Conservation (phyloP, 1,140 invertebrate species). For the Drosophila virilis region DNA sequence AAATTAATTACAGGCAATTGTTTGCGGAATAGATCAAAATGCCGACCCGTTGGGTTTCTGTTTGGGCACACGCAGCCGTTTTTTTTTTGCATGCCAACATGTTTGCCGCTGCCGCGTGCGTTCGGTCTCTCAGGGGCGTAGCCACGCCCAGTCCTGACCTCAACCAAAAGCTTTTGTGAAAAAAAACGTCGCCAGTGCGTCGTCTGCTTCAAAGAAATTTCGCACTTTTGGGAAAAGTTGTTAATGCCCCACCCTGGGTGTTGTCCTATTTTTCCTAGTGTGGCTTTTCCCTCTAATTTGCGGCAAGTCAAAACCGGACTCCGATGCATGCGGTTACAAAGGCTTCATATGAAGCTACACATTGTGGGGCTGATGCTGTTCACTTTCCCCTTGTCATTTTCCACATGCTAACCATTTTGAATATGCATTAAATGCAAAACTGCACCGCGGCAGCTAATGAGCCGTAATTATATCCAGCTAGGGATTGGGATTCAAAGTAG, state of each 20-base stretch:
- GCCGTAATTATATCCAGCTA: constrained; percentile 38
- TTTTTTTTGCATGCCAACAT: constrained; percentile 24
- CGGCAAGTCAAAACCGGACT: constrained; percentile 9
- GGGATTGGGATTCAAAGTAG: constrained; percentile 32
- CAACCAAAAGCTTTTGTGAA: constrained; percentile 26
- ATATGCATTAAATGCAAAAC: constrained; percentile 29
- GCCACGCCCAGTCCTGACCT: constrained; percentile 33
- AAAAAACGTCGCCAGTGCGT: constrained; percentile 4
- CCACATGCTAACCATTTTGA: neutral
- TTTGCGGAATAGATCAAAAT: constrained; percentile 31
- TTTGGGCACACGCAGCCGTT: constrained; percentile 2
- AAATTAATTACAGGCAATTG: constrained; percentile 50
- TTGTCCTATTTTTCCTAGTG: constrained; percentile 17
- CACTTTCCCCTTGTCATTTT: neutral
- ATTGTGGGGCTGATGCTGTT: neutral
- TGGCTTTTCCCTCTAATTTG: constrained; percentile 47
- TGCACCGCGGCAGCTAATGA: constrained; percentile 29
- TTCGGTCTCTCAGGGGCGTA: constrained; percentile 41
- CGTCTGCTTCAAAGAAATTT: constrained; percentile 25
- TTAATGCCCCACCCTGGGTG: constrained; percentile 13
- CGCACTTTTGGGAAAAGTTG: constrained; percentile 39
- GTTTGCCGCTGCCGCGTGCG: constrained; percentile 34
- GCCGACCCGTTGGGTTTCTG: constrained; percentile 2
- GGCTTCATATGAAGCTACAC: constrained; percentile 10
- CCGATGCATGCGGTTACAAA: constrained; percentile 45